phyloP scores from a whole-genome alignment of 2,888 invertebrate species.

The Polietes domitor region DNA sequence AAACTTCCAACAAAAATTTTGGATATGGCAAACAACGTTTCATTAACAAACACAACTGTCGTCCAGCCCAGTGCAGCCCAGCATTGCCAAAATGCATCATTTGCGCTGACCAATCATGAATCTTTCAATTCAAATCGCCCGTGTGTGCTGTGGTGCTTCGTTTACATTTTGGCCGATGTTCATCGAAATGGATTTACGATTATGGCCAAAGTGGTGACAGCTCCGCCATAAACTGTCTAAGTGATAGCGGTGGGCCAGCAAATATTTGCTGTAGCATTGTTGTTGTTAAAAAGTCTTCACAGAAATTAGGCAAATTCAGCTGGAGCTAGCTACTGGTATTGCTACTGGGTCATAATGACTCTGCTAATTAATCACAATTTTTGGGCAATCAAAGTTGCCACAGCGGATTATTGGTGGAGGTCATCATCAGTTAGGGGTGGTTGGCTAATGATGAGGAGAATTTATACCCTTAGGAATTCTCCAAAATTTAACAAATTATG shows the following conservation, averaged over 20 bases:
- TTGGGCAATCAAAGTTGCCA: no score
- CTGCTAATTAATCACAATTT: slow-evolving; percentile 15
- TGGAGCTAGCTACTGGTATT: neutral
- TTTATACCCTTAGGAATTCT: no score
- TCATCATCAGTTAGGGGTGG: no score
- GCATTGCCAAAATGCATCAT: slow-evolving; percentile 10
- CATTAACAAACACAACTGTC: slow-evolving; percentile 28
- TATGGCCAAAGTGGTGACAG: slow-evolving; percentile 25
- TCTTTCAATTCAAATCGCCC: neutral
- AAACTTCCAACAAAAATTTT: neutral
- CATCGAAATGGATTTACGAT: slow-evolving; percentile 18
- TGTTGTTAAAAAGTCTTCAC: neutral
- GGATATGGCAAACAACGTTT: slow-evolving; percentile 2
- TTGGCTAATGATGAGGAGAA: no score
- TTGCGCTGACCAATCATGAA: slow-evolving; percentile 12
- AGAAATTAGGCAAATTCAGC: neutral
- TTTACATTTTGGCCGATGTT: neutral
- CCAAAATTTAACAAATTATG: no score
- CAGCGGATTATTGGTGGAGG: no score
- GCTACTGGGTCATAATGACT: slow-evolving; percentile 2
- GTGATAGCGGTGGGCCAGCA: neutral
- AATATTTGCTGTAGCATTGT: neutral
- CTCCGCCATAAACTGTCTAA: slow-evolving; percentile 5
- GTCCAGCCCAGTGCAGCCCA: neutral
- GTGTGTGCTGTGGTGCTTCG: neutral